Evolutionary conservation across 1,140 invertebrate genomes (phyloP).

Genomic region (Drosophila neocordata): DNA sequence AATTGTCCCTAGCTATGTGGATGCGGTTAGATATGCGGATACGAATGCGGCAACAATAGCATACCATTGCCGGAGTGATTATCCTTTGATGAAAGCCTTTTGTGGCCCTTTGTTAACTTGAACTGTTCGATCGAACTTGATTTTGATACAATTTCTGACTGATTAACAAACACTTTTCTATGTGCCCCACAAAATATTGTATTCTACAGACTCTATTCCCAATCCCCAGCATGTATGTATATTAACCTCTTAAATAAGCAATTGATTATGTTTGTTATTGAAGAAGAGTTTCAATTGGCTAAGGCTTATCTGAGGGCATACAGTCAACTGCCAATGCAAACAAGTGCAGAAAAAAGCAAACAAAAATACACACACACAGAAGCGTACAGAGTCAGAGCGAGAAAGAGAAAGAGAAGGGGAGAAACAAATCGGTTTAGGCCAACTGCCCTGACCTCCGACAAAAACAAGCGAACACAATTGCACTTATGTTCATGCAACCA

Average conservation of each 20-base stretch:
- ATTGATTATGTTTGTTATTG: slow-evolving; percentile 7
- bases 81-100: neutral
- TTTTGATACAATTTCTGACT: neutral
- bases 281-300: neutral
- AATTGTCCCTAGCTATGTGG: slow-evolving; percentile 64
- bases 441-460: slow-evolving; percentile 51
- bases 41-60: neutral
- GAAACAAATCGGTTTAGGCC: slow-evolving; percentile 63
- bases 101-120: neutral
- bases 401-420: neutral
- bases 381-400: neutral
- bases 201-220: neutral
- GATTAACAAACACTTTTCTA: neutral
- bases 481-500: slow-evolving; percentile 25
- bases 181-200: neutral
- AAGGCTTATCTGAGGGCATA: slow-evolving; percentile 1
- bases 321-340: slow-evolving; percentile 6
- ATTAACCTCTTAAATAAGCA: neutral
- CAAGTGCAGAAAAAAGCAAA: neutral
- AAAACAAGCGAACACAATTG: slow-evolving; percentile 30
- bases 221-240: neutral
- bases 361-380: neutral
- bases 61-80: slow-evolving; percentile 11
- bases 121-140: slow-evolving; percentile 2
- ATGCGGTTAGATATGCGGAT: slow-evolving; percentile 54